Percentiles rank a stretch among this genome's conserved stretches.
Conservation (phyloP, 2,888 invertebrate species). For the Cecidostiba fungosa region DNA sequence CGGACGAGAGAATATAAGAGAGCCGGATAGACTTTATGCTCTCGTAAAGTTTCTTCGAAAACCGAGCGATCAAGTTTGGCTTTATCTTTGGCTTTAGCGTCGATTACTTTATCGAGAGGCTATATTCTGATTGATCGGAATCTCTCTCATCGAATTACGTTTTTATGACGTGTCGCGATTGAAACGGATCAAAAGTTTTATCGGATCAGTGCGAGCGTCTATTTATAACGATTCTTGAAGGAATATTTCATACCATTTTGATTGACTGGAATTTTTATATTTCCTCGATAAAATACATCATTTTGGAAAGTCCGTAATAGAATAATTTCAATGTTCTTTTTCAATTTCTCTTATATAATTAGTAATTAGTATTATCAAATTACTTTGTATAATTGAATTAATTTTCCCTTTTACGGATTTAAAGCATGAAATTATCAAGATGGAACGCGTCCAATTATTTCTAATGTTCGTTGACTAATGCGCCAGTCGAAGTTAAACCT, state of each 20-base stretch:
- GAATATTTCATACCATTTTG: too few species aligned
- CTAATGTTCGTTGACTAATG: not conserved
- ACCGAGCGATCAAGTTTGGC: not conserved
- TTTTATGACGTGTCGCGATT: not conserved
- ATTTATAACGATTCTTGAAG: too few species aligned
- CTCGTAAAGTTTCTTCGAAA: constrained; percentile 45
- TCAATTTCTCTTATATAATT: too few species aligned
- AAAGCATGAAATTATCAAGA: not conserved
- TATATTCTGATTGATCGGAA: not conserved
- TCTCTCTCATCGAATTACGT: not conserved
- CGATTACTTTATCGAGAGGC: constrained; percentile 27
- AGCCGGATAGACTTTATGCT: constrained; percentile 41
- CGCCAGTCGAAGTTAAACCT: not conserved
- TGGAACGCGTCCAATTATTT: too few species aligned
- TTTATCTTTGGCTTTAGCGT: not conserved
- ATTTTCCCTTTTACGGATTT: not conserved
- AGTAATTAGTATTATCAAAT: not conserved
- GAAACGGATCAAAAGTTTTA: too few species aligned
- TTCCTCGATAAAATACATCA: too few species aligned
- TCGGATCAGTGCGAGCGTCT: too few species aligned
- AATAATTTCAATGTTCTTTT: too few species aligned
- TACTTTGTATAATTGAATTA: not conserved
- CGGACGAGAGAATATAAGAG: constrained; percentile 15
- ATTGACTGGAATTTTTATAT: too few species aligned
- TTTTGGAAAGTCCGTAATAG: too few species aligned